Evolutionary conservation across 1,140 invertebrate genomes (phyloP), one percentile per base, ranked within the genome.

Genomic region (Philaenus spumarius): DNA sequence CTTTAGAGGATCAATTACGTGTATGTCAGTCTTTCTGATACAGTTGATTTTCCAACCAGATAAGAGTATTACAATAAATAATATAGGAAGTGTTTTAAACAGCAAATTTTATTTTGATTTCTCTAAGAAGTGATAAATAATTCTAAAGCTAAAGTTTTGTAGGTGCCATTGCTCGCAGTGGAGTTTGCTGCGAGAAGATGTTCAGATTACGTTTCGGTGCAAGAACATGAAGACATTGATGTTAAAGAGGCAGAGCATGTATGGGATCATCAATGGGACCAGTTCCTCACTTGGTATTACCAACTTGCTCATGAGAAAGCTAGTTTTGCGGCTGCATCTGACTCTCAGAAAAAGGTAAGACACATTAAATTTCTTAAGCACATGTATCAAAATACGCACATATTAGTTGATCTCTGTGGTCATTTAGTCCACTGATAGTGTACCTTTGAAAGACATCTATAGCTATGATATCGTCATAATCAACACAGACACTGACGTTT

Each of bases 191-290:
- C 92, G 35, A 80, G 80, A 58, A 78, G 90, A 50, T 81, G 89
- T 64, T 82, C 80, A 35, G 88, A 91, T 64, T 90, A 84, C 60
- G 75, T 94, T 4, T 78, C 80, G 15, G 83, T 80, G 62, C 81
- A 84, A 59, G 81, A 84, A 24, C 90, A 95, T 72, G 85, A 89
- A 66, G 91, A 95, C 68, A 89, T 95, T 39, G 93, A 95, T 73
- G 80, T 81, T 23, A 81, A 83, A n/a, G 73, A 78, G 35, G 71
- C 73, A 61, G 77, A 81, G 47, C 78, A 79, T 62, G 74, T 89
- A 15, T 89, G 85, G 85, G 82, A 86, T 59, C 83, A 87, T 62
- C 87, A 93, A 69, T 94, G 91, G 91, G 87, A 92, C 62, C 82
- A 87, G 64, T 91, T 93, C 66, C 79, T 94, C 11, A 81, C 80